A percentile compares a stretch with the other conserved stretches of the same genome.
Evolutionary conservation across 1,140 invertebrate species (phyloP).

Genomic region (Euglossa dilemma): DNA sequence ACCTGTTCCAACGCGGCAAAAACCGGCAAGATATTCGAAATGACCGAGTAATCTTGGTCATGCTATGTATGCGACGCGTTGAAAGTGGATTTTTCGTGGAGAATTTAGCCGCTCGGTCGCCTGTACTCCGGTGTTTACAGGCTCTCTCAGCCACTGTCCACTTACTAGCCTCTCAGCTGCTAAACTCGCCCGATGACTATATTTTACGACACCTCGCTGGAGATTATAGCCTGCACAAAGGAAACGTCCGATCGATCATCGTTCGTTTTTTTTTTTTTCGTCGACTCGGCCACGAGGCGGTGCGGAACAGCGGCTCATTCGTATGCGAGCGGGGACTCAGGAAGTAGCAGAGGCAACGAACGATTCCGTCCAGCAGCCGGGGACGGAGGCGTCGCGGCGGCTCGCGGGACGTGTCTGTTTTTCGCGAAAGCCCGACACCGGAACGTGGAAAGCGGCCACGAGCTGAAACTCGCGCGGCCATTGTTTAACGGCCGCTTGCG

Average conservation of each 20-base stretch:
- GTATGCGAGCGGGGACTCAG: conserved; percentile 17
- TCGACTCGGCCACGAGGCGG: background rate
- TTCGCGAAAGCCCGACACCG: background rate
- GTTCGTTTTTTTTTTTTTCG: background rate
- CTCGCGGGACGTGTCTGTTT: background rate
- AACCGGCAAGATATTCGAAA: too few species aligned
- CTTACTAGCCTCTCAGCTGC: background rate
- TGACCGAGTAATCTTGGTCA: too few species aligned
- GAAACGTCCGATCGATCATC: conserved; percentile 25
- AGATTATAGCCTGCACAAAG: background rate
- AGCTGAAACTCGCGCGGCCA: conserved; percentile 26
- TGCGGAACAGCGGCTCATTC: conserved; percentile 2
- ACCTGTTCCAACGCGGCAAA: too few species aligned
- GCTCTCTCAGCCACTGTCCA: background rate
- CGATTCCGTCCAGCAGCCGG: background rate
- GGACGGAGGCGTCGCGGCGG: background rate
- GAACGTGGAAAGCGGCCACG: conserved; percentile 13
- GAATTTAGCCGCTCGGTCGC: too few species aligned
- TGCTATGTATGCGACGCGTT: too few species aligned
- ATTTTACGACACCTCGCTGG: background rate
- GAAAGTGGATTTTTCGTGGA: too few species aligned
- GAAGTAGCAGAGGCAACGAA: conserved; percentile 15
- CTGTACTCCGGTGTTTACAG: too few species aligned
- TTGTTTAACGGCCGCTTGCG: conserved; percentile 44
- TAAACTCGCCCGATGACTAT: background rate